Conservation (phyloP, 2,888 invertebrate species). For the Lysandra bellargus region DNA sequence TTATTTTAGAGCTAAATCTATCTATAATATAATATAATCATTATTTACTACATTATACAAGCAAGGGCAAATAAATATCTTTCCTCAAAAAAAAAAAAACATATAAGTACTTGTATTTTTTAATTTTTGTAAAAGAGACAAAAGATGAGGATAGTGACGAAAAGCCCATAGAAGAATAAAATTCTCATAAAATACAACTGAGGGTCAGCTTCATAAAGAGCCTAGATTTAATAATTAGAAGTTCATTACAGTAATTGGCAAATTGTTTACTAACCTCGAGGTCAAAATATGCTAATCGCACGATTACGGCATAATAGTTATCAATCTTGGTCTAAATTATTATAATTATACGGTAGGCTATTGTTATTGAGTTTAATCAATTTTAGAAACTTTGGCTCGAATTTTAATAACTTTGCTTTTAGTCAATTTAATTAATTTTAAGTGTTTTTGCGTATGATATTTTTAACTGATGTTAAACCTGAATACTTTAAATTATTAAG, state of each 20-base stretch:
- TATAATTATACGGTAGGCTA: background rate
- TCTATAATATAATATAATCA: too few species aligned
- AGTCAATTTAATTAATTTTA: too few species aligned
- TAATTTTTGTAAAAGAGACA: background rate
- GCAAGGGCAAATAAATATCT: too few species aligned
- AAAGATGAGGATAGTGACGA: background rate
- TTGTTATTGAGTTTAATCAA: constrained; percentile 5
- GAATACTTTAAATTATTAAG: too few species aligned
- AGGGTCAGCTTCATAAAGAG: background rate
- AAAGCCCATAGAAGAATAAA: background rate
- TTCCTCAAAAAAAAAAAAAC: too few species aligned
- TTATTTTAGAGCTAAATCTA: too few species aligned
- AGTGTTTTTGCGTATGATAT: too few species aligned
- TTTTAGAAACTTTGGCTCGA: background rate
- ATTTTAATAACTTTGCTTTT: background rate
- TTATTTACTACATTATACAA: too few species aligned
- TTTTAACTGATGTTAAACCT: too few species aligned
- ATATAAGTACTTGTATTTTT: too few species aligned
- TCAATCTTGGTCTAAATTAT: constrained; percentile 2
- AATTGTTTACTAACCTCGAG: constrained; percentile 23
- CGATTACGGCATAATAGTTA: constrained; percentile 33
- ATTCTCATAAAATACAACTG: background rate
- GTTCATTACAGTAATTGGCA: constrained; percentile 9
- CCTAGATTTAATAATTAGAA: constrained; percentile 6
- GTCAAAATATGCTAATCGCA: constrained; percentile 1